phyloP scores from a whole-genome alignment of 2,113 vertebrate species.

The Anhinga anhinga region DNA sequence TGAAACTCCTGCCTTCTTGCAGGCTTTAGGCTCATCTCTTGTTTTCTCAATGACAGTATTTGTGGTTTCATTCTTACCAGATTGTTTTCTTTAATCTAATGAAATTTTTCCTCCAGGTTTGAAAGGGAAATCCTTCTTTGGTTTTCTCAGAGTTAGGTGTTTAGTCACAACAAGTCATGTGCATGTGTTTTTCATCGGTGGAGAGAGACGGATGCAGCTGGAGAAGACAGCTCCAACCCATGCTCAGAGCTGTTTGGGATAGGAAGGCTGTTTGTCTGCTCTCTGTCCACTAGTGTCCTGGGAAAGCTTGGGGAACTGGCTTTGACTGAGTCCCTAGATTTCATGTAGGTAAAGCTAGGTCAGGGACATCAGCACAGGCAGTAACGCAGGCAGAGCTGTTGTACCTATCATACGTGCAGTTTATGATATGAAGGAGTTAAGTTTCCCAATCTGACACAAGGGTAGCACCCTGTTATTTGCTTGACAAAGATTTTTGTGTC shows the following conservation, averaged over 20 bases:
- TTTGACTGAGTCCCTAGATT: neutral
- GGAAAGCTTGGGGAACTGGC: neutral
- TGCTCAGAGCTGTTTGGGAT: neutral
- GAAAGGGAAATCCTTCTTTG: conserved; percentile 46
- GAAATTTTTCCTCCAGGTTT: neutral
- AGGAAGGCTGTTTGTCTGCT: neutral
- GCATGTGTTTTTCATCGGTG: neutral
- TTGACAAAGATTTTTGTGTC: conserved; percentile 58
- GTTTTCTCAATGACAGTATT: neutral
- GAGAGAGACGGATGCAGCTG: neutral
- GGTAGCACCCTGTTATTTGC: conserved; percentile 58
- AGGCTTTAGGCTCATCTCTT: neutral
- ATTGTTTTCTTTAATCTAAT: conserved; percentile 15
- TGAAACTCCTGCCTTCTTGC: neutral
- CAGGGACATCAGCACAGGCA: neutral
- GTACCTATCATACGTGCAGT: conserved; percentile 19
- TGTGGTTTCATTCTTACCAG: neutral
- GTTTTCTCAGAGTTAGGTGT: conserved; percentile 13
- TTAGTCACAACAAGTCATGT: neutral
- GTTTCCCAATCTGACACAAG: conserved; percentile 19
- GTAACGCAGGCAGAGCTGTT: neutral
- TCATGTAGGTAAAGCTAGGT: neutral
- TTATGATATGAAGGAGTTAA: conserved; percentile 55
- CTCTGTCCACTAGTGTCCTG: neutral
- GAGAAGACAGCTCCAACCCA: neutral